Base-by-base conservation (phyloP, 2,797 vertebrate species). In the Babyrousa celebensis region DNA sequence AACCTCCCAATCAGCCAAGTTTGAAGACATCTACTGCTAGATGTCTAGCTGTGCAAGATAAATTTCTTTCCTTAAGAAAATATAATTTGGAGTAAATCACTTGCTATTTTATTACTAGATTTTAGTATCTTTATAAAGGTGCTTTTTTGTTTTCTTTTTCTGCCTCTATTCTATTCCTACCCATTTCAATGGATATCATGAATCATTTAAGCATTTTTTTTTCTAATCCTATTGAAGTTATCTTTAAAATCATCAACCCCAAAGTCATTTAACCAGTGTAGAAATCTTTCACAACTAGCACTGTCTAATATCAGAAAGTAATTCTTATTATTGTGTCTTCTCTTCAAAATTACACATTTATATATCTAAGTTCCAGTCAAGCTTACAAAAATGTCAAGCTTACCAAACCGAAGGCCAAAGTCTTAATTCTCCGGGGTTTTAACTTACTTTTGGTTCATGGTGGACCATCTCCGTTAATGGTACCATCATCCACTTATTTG, bases 331-430 rank as follows among this genome's bases (percentile, higher is more conserved):
- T 77, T 71, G 79, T 79, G 12, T 63, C 10, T 96, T 79, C 12
- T 72, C 10, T 65, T 8, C 3, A 78, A 68, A 62, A 62, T 74
- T 75, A 67, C 43, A 85, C 48, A 18, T 62, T 79, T 83, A 48
- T 68, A 74, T 18, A 87, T 52, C 11, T 54, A 62, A 87, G 21
- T 71, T 91, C 60, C 16, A 70, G 9, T 54, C 6, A 48, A 48
- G 43, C 43, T 48, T 48, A 48, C 80, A 67, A 93, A 80, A 74
- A 87, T 63, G 17, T 75, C 14, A 83, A 80, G 40, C 32, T 96
- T 77, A 92, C 21, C 60, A 90, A 62, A 68, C 11, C 20, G 18
- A 82, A 82, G 21, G 36, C 21, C n/a, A 17, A 96, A 68, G 36
- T 79, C 60, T 93, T 70, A 68, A 79, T n/a, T 60, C 14, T 10